Evolutionary conservation across 2,797 vertebrate species (phyloP).

Genomic region (Hafferia zeledoni): DNA sequence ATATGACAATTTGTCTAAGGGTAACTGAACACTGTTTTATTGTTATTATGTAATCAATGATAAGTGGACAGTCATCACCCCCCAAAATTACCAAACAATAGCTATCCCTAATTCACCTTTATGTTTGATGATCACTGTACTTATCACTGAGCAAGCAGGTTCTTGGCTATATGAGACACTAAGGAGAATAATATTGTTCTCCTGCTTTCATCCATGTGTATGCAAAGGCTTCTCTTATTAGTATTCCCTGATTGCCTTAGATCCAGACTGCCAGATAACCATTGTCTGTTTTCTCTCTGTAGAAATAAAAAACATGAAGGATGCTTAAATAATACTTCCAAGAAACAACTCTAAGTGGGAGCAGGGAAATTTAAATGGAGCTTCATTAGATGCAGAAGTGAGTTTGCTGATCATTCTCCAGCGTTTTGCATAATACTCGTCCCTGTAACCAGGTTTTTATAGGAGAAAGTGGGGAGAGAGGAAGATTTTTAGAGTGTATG

Average conservation of each 20-base stretch:
- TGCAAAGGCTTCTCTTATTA: background rate
- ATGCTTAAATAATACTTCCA: background rate
- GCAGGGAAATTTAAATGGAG: background rate
- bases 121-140: background rate
- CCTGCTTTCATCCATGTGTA: background rate
- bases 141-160: background rate
- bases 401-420: background rate
- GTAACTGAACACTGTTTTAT: background rate
- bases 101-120: accelerated
- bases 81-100: background rate
- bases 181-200: background rate
- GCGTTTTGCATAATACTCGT: background rate
- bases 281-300: background rate
- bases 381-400: background rate
- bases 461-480: background rate
- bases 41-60: background rate
- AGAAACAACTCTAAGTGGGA: background rate
- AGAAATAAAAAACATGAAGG: background rate
- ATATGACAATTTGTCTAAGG: background rate
- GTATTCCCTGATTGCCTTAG: background rate
- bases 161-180: background rate
- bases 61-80: background rate
- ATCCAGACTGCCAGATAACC: background rate
- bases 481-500: background rate
- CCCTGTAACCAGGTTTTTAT: background rate